Percentiles rank a stretch among this genome's conserved stretches.
Conservation (phyloP, 2,113 vertebrate genomes). For the Psophia crepitans region DNA sequence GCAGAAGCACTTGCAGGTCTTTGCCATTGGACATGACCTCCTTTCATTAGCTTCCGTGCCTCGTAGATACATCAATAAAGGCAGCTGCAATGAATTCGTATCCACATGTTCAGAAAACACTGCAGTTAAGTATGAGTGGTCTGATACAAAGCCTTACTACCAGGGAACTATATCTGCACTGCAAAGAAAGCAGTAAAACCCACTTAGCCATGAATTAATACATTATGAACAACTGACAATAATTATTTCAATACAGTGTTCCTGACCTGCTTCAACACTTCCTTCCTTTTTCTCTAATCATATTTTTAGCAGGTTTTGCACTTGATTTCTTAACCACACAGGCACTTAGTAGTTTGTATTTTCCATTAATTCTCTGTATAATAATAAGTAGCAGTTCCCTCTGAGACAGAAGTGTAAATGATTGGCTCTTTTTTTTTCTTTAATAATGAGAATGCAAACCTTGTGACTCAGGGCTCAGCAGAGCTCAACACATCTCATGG, state of each 20-base stretch:
- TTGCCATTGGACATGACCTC: background rate
- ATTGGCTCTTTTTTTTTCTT: background rate
- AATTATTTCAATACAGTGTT: slow-evolving; percentile 24
- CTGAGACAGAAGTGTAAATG: slow-evolving; percentile 27
- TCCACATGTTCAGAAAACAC: background rate
- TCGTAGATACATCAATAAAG: background rate
- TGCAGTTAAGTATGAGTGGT: background rate
- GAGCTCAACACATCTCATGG: slow-evolving; percentile 31
- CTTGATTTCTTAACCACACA: slow-evolving; percentile 26
- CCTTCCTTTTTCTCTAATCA: background rate
- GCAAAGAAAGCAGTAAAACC: slow-evolving; percentile 33
- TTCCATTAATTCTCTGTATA: slow-evolving; percentile 27
- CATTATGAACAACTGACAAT: slow-evolving; percentile 4
- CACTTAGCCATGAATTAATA: slow-evolving; percentile 45
- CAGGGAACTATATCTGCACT: background rate
- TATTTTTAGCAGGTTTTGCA: background rate
- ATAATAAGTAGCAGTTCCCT: background rate
- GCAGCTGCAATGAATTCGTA: background rate
- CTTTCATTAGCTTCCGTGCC: background rate
- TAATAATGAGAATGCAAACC: slow-evolving; percentile 3
- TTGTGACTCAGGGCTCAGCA: slow-evolving; percentile 38
- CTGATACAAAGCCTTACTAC: background rate
- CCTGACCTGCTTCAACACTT: slow-evolving; percentile 44
- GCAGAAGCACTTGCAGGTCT: background rate
- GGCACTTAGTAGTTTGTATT: background rate